A percentile compares a stretch with the other conserved stretches of the same genome.
phyloP scores from a whole-genome alignment of 1,140 invertebrate genomes.

The Cataglyphis hispanica region DNA sequence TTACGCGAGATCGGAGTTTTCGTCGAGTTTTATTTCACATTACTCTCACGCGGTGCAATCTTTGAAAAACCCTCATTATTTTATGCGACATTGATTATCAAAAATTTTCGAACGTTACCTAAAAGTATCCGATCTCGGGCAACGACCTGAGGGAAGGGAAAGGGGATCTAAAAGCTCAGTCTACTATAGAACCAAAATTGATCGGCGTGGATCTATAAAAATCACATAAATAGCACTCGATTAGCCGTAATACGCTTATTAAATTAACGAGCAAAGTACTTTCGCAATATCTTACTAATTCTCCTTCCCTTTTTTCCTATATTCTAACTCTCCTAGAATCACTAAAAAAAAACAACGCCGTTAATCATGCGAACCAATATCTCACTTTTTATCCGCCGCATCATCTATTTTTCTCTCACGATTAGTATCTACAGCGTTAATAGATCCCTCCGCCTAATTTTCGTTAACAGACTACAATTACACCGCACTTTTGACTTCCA shows the following conservation, averaged over 20 bases:
- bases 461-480: slow-evolving; percentile 21
- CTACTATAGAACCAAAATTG: slow-evolving; percentile 23
- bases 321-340: slow-evolving; percentile 53
- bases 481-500: slow-evolving; percentile 22
- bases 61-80: neutral
- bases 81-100: slow-evolving; percentile 3
- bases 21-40: slow-evolving; percentile 18
- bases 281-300: slow-evolving; percentile 36
- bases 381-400: neutral
- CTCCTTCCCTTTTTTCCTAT: slow-evolving; percentile 15
- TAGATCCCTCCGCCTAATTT: slow-evolving; percentile 24
- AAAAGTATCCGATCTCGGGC: neutral
- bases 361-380: slow-evolving; percentile 29
- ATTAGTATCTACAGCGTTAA: slow-evolving; percentile 11
- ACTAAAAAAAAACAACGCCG: slow-evolving; percentile 25
- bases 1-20: neutral
- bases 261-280: slow-evolving; percentile 53
- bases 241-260: slow-evolving; percentile 31
- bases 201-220: slow-evolving; percentile 30
- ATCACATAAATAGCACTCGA: slow-evolving; percentile 49
- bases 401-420: slow-evolving; percentile 41
- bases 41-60: slow-evolving; percentile 18
- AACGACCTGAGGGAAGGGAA: neutral
- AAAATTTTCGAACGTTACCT: slow-evolving; percentile 20
- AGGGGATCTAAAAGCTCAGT: slow-evolving; percentile 32